Conservation (phyloP, 2,888 invertebrate species). For the Salpingus planirostris region DNA sequence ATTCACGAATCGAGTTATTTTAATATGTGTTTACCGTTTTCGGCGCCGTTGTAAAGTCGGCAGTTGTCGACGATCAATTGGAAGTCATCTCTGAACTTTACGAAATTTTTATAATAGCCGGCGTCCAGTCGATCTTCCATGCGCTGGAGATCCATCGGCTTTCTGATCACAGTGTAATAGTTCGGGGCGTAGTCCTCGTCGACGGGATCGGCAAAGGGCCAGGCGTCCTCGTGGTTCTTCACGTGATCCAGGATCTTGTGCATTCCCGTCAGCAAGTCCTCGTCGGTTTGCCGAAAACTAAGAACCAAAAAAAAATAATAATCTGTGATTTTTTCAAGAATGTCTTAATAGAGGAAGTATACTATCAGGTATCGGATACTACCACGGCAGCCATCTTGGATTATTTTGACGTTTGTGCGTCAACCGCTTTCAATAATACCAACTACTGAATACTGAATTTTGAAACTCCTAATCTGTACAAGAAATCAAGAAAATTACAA, state of each 20-base stretch:
- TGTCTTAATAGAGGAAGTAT: too few relatives aligned
- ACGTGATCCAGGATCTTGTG: constrained; percentile 84
- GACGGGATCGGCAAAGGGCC: constrained; percentile 91
- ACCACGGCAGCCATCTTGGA: too few relatives aligned
- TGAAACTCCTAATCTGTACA: too few relatives aligned
- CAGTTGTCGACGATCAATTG: constrained; percentile 89
- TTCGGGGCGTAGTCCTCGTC: constrained; percentile 89
- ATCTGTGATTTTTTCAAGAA: too few relatives aligned
- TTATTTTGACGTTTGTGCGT: too few relatives aligned
- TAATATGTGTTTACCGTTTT: constrained; percentile 85
- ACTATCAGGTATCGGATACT: too few relatives aligned
- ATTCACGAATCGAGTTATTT: too few relatives aligned
- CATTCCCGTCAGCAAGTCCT: constrained; percentile 82
- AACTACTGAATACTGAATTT: too few relatives aligned
- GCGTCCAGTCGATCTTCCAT: constrained; percentile 82
- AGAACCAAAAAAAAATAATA: too few relatives aligned
- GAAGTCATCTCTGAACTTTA: constrained; percentile 80
- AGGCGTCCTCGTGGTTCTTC: constrained; percentile 82
- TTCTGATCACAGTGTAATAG: constrained; percentile 63
- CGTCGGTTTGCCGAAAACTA: constrained; percentile 72
- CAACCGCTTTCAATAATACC: too few relatives aligned
- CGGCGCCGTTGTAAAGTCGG: constrained; percentile 82
- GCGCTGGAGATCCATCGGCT: constrained; percentile 79
- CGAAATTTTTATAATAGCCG: constrained; percentile 69
- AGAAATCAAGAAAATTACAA: too few relatives aligned